Evolutionary conservation across 2,888 invertebrate genomes (phyloP).

Genomic region (Catocala sponsa): DNA sequence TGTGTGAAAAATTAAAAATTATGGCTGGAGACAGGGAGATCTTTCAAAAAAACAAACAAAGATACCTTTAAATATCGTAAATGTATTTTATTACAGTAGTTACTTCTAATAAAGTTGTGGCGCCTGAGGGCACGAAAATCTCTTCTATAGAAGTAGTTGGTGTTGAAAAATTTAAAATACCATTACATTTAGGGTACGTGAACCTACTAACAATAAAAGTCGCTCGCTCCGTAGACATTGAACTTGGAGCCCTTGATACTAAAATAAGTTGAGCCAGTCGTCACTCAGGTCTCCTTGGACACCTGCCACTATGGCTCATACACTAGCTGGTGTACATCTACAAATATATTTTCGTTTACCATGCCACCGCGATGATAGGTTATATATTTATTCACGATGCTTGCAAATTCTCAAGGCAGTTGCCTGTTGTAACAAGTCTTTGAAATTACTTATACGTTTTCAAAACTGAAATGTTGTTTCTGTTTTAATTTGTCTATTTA

Average conservation of each 20-base stretch:
- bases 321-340: slow-evolving; percentile 27
- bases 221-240: slow-evolving; percentile 46
- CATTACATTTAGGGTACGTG: slow-evolving; percentile 20
- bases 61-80: too few relatives aligned
- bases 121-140: too few relatives aligned
- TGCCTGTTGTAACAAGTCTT: neutral
- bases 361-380: neutral
- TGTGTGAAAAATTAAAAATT: too few relatives aligned
- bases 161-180: too few relatives aligned
- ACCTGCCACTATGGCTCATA: slow-evolving; percentile 57
- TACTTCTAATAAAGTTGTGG: too few relatives aligned
- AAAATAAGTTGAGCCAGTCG: slow-evolving; percentile 60
- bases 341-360: slow-evolving; percentile 30
- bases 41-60: too few relatives aligned
- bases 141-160: too few relatives aligned
- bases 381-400: slow-evolving; percentile 15
- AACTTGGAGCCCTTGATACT: slow-evolving; percentile 64
- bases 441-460: slow-evolving; percentile 1
- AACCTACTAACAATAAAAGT: slow-evolving; percentile 21
- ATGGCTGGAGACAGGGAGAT: too few relatives aligned
- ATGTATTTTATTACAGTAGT: too few relatives aligned
- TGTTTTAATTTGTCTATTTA: too few relatives aligned
- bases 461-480: neutral
- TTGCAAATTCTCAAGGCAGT: slow-evolving; percentile 7
- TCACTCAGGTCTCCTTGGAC: slow-evolving; percentile 65